Evolutionary conservation across 2,797 vertebrate genomes (phyloP).

Genomic region (Lutjanus argentimaculatus): DNA sequence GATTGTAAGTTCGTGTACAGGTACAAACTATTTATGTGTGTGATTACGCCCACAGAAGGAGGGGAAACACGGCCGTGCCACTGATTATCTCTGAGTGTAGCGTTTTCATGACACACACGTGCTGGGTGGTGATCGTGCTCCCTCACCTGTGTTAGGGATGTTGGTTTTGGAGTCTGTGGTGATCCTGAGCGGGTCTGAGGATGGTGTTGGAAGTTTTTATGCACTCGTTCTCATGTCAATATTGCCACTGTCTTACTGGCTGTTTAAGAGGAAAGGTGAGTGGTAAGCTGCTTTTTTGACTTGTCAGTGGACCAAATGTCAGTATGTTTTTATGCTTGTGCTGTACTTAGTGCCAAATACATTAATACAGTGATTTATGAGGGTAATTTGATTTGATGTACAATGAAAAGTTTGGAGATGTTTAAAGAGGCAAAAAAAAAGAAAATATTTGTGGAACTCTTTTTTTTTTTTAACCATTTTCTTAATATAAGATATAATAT

Average conservation of each 20-base stretch:
- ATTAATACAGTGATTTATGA: no score
- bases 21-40: conserved; percentile 12
- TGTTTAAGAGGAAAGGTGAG: conserved; percentile 72
- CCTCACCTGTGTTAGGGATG: conserved; percentile 43
- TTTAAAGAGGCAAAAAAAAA: no score
- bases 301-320: background rate
- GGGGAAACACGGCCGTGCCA: conserved; percentile 8
- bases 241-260: conserved; percentile 66
- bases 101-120: conserved; percentile 15
- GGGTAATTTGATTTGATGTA: no score
- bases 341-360: background rate
- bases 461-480: no score
- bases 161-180: conserved; percentile 10
- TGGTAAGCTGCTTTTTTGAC: conserved; percentile 6
- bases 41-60: conserved; percentile 39
- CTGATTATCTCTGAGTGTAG: conserved; percentile 13
- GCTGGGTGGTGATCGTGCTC: background rate
- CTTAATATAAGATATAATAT: no score
- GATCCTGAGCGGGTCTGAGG: conserved; percentile 27
- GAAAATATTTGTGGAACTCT: no score
- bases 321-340: background rate
- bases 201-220: conserved; percentile 50
- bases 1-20: background rate
- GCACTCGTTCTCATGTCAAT: conserved; percentile 62
- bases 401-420: no score